Percentiles rank a stretch among this genome's conserved stretches.
Evolutionary conservation across 2,797 vertebrate species (phyloP).

Genomic region (Lerista edwardsae): DNA sequence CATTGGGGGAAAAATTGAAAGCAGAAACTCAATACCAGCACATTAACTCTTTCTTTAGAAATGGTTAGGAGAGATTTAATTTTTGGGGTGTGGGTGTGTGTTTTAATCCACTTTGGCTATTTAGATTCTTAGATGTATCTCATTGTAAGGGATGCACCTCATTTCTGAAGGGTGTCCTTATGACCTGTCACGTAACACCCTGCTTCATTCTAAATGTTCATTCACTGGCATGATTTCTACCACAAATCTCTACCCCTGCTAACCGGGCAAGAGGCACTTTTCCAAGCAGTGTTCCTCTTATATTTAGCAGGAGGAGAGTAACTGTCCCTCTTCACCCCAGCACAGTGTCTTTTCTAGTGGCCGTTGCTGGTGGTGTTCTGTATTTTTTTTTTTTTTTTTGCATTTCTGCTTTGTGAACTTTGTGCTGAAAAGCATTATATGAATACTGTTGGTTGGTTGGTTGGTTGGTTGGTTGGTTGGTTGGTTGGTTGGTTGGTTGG

Average conservation of each 20-base stretch:
- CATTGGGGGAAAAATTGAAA: conserved; percentile 3
- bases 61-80: not conserved
- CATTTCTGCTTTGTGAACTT: no score
- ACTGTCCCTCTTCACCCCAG: no score
- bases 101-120: not conserved
- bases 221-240: not conserved
- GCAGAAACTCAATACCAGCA: not conserved
- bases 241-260: not conserved
- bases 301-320: no score
- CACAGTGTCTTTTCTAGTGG: no score
- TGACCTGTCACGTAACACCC: not conserved
- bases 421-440: no score
- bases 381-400: no score
- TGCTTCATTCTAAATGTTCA: not conserved
- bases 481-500: no score
- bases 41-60: not conserved
- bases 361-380: no score
- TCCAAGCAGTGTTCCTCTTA: no score
- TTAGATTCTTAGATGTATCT: not conserved
- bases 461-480: no score
- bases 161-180: not conserved
- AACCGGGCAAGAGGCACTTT: no score
- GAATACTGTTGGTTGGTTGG: no score
- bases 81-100: not conserved
- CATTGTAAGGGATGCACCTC: not conserved